Base-by-base conservation (phyloP, 2,797 vertebrate species). In the Rhodeus uyekii region DNA sequence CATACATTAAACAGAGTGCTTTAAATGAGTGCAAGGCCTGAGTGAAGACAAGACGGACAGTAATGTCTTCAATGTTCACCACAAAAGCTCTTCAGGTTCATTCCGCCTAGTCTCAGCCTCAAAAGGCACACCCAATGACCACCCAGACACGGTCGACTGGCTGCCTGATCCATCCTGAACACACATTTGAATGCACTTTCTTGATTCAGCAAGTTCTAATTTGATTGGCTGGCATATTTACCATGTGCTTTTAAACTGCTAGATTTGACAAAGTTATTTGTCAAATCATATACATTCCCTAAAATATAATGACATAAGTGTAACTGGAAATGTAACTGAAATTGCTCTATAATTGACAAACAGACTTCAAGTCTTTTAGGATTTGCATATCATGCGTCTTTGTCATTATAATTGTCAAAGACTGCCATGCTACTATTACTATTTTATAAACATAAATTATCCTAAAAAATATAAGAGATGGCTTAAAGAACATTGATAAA, bases 1-100 rank as follows among this genome's bases (percentile, higher is more conserved):
- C 34, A 32, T 65, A 81, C 48, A 29, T 73, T 74, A 60, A 75
- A 71, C 68, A 58, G 76, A 82, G 58, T 63, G 72, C 64, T 82
- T 29, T 77, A 82, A 74, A 78, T 39, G 16, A 64, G 75, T 29
- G 29, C 8, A 18, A 44, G 76, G 63, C 38, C 32, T n/a, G 4
- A 32, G 22, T 60, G 69, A 63, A 48, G 24, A 60, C 38, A 34
- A 83, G 69, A 53, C 50, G 32, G 36, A 36, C 36, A 65, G 65
- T 46, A 63, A 64, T 65, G 50, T 58, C 72, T 16, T 75, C 8
- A 16, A 44, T 36, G 55, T 72, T 73, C 78, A 80, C 68, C 48
- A 80, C 78, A 73, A 75, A 65, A 81, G 60, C 60, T 74, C 60
- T 48, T 74, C 69, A 38, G 46, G 60, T 73, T 81, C 4, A 19